Percentiles rank a stretch among this genome's conserved stretches.
Evolutionary conservation across 2,113 vertebrate species (phyloP).

Genomic region (Cynoglossus semilaevis): DNA sequence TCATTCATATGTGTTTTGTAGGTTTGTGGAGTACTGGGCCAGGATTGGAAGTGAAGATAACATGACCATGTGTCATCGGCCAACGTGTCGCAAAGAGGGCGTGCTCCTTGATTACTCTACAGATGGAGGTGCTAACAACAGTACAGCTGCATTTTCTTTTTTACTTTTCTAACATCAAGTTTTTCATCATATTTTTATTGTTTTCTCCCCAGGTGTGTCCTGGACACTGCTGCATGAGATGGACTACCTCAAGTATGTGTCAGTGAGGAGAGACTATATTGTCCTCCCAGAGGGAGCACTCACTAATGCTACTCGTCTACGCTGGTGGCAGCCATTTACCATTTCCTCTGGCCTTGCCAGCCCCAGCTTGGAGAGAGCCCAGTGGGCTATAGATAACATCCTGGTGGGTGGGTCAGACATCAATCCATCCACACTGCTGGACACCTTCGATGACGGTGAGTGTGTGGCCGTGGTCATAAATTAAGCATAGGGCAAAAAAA

Average conservation of each 20-base stretch:
- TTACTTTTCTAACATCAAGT: not conserved
- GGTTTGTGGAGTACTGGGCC: slow-evolving; percentile 98
- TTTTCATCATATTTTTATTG: slow-evolving; percentile 4
- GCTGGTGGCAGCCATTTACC: slow-evolving; percentile 97
- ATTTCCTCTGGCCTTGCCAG: slow-evolving; percentile 84
- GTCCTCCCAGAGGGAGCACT: slow-evolving; percentile 87
- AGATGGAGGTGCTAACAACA: slow-evolving; percentile 82
- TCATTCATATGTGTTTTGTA: slow-evolving; percentile 45
- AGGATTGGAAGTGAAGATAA: slow-evolving; percentile 96
- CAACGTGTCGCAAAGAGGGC: slow-evolving; percentile 92
- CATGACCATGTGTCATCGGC: slow-evolving; percentile 92
- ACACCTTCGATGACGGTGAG: slow-evolving; percentile 95
- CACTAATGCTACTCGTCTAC: slow-evolving; percentile 90
- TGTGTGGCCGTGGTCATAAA: not conserved
- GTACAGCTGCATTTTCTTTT: not conserved
- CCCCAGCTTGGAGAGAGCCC: slow-evolving; percentile 86
- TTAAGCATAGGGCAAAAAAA: not conserved
- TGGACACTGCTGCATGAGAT: slow-evolving; percentile 97
- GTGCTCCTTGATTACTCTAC: slow-evolving; percentile 93
- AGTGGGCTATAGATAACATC: slow-evolving; percentile 98
- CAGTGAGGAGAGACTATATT: slow-evolving; percentile 93
- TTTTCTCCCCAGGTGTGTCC: slow-evolving; percentile 82
- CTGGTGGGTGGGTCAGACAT: slow-evolving; percentile 96
- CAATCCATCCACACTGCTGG: slow-evolving; percentile 92
- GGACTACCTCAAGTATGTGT: slow-evolving; percentile 97